Conservation (phyloP, 2,888 invertebrate species). For the Megastigmus dorsalis region DNA sequence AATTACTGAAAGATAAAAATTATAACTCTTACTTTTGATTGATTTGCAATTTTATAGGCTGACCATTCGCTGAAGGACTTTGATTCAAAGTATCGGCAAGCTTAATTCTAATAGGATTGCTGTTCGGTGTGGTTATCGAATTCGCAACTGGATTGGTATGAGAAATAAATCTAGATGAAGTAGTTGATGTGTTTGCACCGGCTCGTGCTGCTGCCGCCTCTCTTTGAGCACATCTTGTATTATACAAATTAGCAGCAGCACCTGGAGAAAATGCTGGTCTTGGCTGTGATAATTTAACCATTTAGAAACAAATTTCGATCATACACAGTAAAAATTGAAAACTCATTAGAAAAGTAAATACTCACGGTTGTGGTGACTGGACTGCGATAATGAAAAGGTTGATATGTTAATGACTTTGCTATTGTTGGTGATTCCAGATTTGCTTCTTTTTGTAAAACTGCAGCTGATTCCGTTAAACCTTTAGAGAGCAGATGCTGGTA, state of each 20-base stretch:
- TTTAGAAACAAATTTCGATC: no score
- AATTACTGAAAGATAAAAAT: no score
- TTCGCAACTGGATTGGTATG: slow-evolving; percentile 62
- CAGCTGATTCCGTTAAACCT: slow-evolving; percentile 85
- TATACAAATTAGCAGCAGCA: slow-evolving; percentile 71
- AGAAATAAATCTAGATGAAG: slow-evolving; percentile 67
- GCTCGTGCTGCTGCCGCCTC: slow-evolving; percentile 62
- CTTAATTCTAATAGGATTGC: slow-evolving; percentile 66
- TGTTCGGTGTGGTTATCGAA: slow-evolving; percentile 61
- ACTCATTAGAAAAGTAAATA: slow-evolving; percentile 25
- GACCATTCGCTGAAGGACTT: slow-evolving; percentile 62
- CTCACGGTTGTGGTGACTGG: slow-evolving; percentile 65
- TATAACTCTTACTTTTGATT: slow-evolving; percentile 58
- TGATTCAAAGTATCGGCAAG: slow-evolving; percentile 66
- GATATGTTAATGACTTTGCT: slow-evolving; percentile 68
- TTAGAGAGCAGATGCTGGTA: slow-evolving; percentile 89
- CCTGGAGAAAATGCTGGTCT: slow-evolving; percentile 69
- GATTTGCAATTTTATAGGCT: slow-evolving; percentile 70
- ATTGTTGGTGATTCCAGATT: slow-evolving; percentile 78
- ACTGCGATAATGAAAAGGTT: slow-evolving; percentile 70
- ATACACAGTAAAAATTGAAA: no score
- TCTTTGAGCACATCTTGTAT: slow-evolving; percentile 64
- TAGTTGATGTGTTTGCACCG: slow-evolving; percentile 66
- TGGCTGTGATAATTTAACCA: no score
- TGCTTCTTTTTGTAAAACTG: slow-evolving; percentile 85